A percentile compares a stretch with the other conserved stretches of the same genome.
Evolutionary conservation across 2,888 invertebrate genomes (phyloP).

Genomic region (Deroplatys truncata): DNA sequence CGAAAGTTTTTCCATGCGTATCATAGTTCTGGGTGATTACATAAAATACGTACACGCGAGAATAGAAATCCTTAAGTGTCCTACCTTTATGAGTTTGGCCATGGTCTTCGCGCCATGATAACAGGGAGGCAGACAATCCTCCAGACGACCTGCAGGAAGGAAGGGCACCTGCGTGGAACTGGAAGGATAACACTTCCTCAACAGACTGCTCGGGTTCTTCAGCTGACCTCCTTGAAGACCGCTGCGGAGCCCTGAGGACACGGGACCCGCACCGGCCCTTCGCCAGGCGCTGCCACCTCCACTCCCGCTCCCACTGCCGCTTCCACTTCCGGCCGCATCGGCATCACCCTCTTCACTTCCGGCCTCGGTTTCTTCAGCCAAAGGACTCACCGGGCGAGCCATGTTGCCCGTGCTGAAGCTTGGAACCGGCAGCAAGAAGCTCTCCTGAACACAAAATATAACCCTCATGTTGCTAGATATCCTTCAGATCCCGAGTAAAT

Average conservation of each 20-base stretch:
- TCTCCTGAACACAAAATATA: slow-evolving; percentile 35
- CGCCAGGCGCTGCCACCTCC: slow-evolving; percentile 15
- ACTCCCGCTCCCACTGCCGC: slow-evolving; percentile 24
- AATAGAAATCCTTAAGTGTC: background rate
- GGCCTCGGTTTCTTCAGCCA: slow-evolving; percentile 37
- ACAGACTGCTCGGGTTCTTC: slow-evolving; percentile 36
- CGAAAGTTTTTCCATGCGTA: too few species aligned
- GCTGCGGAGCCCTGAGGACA: slow-evolving; percentile 28
- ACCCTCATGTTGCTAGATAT: background rate
- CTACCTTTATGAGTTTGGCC: slow-evolving; percentile 55
- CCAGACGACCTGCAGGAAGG: slow-evolving; percentile 46
- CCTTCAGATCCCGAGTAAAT: too few species aligned
- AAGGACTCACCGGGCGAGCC: slow-evolving; percentile 36
- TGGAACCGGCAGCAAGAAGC: slow-evolving; percentile 39
- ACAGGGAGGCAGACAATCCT: slow-evolving; percentile 55
- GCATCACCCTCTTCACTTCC: slow-evolving; percentile 21
- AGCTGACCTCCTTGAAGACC: slow-evolving; percentile 17
- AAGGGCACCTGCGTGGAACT: slow-evolving; percentile 43
- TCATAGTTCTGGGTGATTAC: too few species aligned
- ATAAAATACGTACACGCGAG: too few species aligned
- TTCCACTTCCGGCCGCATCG: slow-evolving; percentile 17
- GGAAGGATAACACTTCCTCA: slow-evolving; percentile 43
- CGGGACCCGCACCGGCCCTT: slow-evolving; percentile 15
- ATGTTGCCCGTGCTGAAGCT: slow-evolving; percentile 35
- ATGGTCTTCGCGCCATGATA: slow-evolving; percentile 54